Conservation (phyloP, 1,140 invertebrate species). For the Sesamia nonagrioides region DNA sequence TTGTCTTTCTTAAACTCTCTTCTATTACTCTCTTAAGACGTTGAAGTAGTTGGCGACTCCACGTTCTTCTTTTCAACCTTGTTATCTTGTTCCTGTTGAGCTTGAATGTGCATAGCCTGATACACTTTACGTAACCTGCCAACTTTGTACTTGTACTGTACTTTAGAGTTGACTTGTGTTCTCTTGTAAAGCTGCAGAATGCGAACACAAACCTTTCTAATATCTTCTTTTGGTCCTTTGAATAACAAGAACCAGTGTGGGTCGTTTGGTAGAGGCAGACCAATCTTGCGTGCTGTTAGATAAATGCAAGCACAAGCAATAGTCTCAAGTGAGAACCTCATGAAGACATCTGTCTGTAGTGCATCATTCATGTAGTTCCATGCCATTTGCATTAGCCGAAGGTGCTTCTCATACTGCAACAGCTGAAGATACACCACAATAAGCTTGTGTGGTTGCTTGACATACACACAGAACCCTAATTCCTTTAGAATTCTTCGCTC, state of each 20-base stretch:
- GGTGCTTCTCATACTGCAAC: constrained; percentile 95
- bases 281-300: constrained; percentile 95
- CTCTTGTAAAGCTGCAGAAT: constrained; percentile 95
- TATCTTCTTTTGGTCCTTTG: constrained; percentile 93
- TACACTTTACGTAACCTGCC: constrained; percentile 79
- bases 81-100: constrained; percentile 76
- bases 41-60: constrained; percentile 77
- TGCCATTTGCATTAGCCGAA: constrained; percentile 95
- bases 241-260: constrained; percentile 97
- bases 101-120: constrained; percentile 82
- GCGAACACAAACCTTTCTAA: constrained; percentile 94
- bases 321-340: constrained; percentile 98
- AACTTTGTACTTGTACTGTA: constrained; percentile 81
- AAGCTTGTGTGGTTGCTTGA: constrained; percentile 99
- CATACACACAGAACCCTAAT: constrained; percentile 99
- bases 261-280: constrained; percentile 94
- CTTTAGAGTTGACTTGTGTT: constrained; percentile 90
- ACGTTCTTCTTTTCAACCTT: constrained; percentile 78
- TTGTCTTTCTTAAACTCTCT: constrained; percentile 81
- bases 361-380: constrained; percentile 99
- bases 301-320: constrained; percentile 99
- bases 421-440: constrained; percentile 98
- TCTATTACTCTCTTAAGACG: constrained; percentile 74
- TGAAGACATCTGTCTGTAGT: constrained; percentile 98
- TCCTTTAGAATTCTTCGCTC: constrained; percentile 98